Evolutionary conservation across 2,888 invertebrate species (phyloP).

Genomic region (Erebia aethiops): DNA sequence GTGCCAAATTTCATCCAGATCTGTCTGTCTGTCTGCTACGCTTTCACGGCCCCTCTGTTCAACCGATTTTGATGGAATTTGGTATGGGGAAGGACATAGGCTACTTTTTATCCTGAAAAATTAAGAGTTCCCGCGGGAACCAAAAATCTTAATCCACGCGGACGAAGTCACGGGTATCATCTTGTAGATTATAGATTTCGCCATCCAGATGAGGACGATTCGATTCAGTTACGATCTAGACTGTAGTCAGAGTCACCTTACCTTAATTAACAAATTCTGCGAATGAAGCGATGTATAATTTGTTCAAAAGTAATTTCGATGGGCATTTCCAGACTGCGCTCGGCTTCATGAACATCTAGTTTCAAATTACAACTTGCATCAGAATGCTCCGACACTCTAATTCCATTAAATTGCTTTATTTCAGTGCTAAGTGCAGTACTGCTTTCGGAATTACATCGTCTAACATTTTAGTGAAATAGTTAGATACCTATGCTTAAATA

Average conservation of each 20-base stretch:
- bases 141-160: too few relatives aligned
- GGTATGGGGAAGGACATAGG: too few relatives aligned
- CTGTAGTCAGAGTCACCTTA: background rate
- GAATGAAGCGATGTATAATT: background rate
- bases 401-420: constrained; percentile 12
- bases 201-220: too few relatives aligned
- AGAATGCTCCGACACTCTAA: background rate
- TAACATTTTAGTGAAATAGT: background rate
- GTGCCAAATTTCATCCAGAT: too few relatives aligned
- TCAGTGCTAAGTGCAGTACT: constrained; percentile 6
- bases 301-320: constrained; percentile 9
- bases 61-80: too few relatives aligned
- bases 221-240: background rate
- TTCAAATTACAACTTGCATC: constrained; percentile 19
- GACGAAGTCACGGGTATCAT: too few relatives aligned
- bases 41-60: too few relatives aligned
- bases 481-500: background rate
- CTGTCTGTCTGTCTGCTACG: too few relatives aligned
- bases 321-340: constrained; percentile 11
- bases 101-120: too few relatives aligned
- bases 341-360: constrained; percentile 10
- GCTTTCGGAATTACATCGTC: background rate
- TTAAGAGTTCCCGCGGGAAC: too few relatives aligned
- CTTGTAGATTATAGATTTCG: too few relatives aligned
- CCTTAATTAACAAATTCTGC: background rate